A percentile compares a stretch with the other conserved stretches of the same genome.
Evolutionary conservation across 2,888 invertebrate genomes (phyloP).

Genomic region (Tolmerus cingulatus): DNA sequence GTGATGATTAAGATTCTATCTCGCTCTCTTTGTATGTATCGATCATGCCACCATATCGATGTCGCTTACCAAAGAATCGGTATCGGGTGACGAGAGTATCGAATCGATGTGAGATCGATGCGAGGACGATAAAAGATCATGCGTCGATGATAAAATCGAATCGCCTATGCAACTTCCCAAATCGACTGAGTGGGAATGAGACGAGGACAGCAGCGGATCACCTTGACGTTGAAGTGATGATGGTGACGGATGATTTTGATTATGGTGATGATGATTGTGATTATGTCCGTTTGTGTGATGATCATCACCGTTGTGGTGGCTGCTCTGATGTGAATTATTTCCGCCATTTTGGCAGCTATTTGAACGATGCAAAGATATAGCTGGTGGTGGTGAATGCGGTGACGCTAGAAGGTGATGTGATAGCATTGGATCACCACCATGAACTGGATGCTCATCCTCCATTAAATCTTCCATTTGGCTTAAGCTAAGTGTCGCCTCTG

Average conservation of each 20-base stretch:
- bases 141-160: slow-evolving; percentile 64
- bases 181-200: slow-evolving; percentile 57
- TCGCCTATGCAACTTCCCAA: slow-evolving; percentile 61
- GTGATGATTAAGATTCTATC: not conserved
- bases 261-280: slow-evolving; percentile 45
- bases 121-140: slow-evolving; percentile 53
- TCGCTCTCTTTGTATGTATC: not conserved
- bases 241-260: slow-evolving; percentile 15
- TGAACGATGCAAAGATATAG: slow-evolving; percentile 48
- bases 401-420: slow-evolving; percentile 62
- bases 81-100: slow-evolving; percentile 66
- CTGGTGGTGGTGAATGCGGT: slow-evolving; percentile 64
- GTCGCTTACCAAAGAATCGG: slow-evolving; percentile 65
- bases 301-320: slow-evolving; percentile 40
- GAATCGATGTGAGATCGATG: slow-evolving; percentile 60
- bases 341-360: slow-evolving; percentile 19
- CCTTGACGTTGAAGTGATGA: slow-evolving; percentile 51
- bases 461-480: slow-evolving; percentile 73
- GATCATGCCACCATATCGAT: slow-evolving; percentile 67
- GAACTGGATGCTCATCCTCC: slow-evolving; percentile 70
- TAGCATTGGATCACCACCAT: slow-evolving; percentile 72
- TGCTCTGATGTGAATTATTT: slow-evolving; percentile 10
- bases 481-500: slow-evolving; percentile 67
- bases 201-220: slow-evolving; percentile 60
- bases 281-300: slow-evolving; percentile 46